Evolutionary conservation across 37 sponge, comb jelly and placozoan species (phyloP).

Genomic region (Theonella swinhoei): DNA sequence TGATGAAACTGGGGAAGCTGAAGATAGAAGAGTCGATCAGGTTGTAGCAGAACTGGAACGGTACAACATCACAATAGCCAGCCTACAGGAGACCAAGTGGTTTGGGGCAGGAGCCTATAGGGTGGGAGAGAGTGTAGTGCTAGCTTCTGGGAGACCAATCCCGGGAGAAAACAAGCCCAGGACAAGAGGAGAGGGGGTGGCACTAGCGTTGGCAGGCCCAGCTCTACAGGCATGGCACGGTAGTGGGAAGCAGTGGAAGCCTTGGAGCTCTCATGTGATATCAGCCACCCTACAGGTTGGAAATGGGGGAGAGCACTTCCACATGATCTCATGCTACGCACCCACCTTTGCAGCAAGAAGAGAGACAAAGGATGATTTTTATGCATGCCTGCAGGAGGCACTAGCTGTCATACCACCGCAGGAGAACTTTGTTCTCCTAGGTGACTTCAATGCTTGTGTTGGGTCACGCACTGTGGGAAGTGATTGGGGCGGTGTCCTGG

Average conservation of each 20-base stretch:
- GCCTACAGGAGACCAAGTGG: slow-evolving; percentile 8
- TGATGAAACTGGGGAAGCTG: neutral
- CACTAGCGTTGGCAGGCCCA: slow-evolving; percentile 17
- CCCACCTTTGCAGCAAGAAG: slow-evolving; percentile 21
- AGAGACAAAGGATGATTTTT: slow-evolving; percentile 9
- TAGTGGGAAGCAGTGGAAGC: slow-evolving; percentile 55
- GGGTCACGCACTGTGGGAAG: slow-evolving; percentile 8
- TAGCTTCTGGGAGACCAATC: slow-evolving; percentile 34
- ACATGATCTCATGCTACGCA: slow-evolving; percentile 16
- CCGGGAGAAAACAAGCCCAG: slow-evolving; percentile 7
- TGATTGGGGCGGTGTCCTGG: slow-evolving; percentile 22
- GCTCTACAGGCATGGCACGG: slow-evolving; percentile 40
- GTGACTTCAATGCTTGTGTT: slow-evolving; percentile 32
- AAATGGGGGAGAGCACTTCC: neutral
- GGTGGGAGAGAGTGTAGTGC: slow-evolving; percentile 39
- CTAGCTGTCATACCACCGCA: slow-evolving; percentile 6
- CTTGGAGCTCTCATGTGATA: slow-evolving; percentile 42
- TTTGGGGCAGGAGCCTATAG: slow-evolving; percentile 17
- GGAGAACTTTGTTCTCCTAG: slow-evolving; percentile 4
- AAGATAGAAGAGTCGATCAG: slow-evolving; percentile 10
- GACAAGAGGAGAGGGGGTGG: slow-evolving; percentile 60
- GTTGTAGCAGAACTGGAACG: neutral
- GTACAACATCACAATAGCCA: neutral
- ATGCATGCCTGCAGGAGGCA: neutral
- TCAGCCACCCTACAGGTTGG: neutral